Percentiles rank a stretch among this genome's conserved stretches.
Conservation (phyloP, 1,140 invertebrate species). For the Saccostrea echinata region DNA sequence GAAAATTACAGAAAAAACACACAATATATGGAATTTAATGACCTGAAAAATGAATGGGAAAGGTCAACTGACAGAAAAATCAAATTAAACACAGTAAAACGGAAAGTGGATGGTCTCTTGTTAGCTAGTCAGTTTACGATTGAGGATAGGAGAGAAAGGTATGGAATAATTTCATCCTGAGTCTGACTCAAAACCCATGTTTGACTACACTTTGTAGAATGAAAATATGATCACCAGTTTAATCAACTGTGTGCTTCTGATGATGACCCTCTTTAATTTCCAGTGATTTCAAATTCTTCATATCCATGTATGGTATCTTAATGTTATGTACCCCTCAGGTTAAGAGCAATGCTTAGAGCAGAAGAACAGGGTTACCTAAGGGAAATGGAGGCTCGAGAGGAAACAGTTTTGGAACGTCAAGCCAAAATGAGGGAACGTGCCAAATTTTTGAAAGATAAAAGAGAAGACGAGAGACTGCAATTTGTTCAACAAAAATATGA, state of each 20-base stretch:
- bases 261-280: too few species aligned
- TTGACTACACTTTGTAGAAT: too few species aligned
- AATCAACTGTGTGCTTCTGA: too few species aligned
- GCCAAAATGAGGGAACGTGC: constrained; percentile 79
- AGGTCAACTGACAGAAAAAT: constrained; percentile 74
- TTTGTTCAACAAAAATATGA: constrained; percentile 79
- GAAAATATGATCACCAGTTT: too few species aligned
- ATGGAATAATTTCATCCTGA: constrained; percentile 1
- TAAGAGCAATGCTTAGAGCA: constrained; percentile 69
- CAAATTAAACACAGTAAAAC: constrained; percentile 71
- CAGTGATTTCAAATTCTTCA: too few species aligned
- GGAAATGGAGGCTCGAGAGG: constrained; percentile 77
- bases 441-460: constrained; percentile 76
- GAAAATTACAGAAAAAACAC: constrained; percentile 68
- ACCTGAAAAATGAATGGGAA: constrained; percentile 79
- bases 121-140: constrained; percentile 71
- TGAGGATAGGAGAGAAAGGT: constrained; percentile 78
- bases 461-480: constrained; percentile 75
- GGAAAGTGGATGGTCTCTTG: constrained; percentile 68
- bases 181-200: background rate
- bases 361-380: constrained; percentile 73
- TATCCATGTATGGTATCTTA: background rate
- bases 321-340: constrained; percentile 61
- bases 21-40: constrained; percentile 71
- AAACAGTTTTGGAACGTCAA: constrained; percentile 77